Conservation (phyloP, 2,797 vertebrate species). For the Eulemur coronatus region DNA sequence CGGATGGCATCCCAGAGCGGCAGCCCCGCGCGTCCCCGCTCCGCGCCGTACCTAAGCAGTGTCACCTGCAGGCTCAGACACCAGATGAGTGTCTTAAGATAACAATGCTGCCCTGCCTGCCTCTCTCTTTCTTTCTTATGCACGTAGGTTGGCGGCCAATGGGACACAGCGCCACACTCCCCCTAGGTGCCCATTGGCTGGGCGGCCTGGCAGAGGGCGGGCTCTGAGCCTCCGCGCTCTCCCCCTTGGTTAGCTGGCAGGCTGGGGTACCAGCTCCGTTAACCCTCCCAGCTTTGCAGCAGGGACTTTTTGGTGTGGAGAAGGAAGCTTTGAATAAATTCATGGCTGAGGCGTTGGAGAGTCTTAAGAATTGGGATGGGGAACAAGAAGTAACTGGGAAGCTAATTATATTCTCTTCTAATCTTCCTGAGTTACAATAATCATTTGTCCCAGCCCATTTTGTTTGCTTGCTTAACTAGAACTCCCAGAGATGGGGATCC, state of each 20-base stretch:
- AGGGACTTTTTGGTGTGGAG: constrained; percentile 27
- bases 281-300: constrained; percentile 61
- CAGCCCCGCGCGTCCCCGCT: constrained; percentile 19
- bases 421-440: constrained; percentile 50
- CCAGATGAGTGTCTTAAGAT: constrained; percentile 71
- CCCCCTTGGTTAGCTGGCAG: constrained; percentile 2
- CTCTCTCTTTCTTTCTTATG: constrained; percentile 63
- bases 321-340: not conserved
- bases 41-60: constrained; percentile 36
- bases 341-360: not conserved
- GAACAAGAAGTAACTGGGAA: not conserved
- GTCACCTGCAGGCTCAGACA: constrained; percentile 66
- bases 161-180: not conserved
- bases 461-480: constrained; percentile 55
- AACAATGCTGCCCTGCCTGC: constrained; percentile 69
- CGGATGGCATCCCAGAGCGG: constrained; percentile 35
- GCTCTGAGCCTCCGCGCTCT: constrained; percentile 7
- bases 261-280: not conserved
- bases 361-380: not conserved
- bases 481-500: constrained; percentile 37
- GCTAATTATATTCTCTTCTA: constrained; percentile 38
- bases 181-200: constrained; percentile 70
- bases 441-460: constrained; percentile 60
- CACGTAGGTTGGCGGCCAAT: constrained; percentile 80
- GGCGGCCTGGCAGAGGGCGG: constrained; percentile 24